Percentiles rank a stretch among this genome's conserved stretches.
These are phyloP conservation scores for Drosophila lowei DNA, from an alignment of 1,140 invertebrate genomes.

Conservation along the genomic window DNA sequence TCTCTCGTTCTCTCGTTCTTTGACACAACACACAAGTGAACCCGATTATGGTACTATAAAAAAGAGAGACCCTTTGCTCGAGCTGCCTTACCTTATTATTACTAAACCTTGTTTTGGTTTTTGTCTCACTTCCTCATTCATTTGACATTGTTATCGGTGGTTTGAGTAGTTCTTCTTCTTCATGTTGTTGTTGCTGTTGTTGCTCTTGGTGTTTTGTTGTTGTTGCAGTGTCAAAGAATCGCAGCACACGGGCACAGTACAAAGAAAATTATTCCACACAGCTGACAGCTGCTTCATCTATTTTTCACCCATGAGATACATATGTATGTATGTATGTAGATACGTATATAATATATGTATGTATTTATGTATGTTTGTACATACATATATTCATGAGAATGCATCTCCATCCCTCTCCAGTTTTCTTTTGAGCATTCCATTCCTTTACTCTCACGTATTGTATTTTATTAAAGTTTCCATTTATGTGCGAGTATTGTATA, in stretches of 20 bases:
- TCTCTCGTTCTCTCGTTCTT: no score
- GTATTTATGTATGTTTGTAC: conserved; percentile 18
- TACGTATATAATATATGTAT: conserved; percentile 19
- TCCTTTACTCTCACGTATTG: conserved; percentile 64
- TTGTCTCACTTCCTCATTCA: conserved; percentile 50
- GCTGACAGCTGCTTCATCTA: conserved; percentile 72
- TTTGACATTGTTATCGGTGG: conserved; percentile 68
- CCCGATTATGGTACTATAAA: not conserved
- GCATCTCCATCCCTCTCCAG: no score
- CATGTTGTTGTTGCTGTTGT: conserved; percentile 2
- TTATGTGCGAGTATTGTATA: conserved; percentile 10
- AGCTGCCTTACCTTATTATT: not conserved
- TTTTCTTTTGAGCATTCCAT: conserved; percentile 62
- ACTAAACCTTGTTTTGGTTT: conserved; percentile 12
- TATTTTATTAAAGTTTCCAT: conserved; percentile 47
- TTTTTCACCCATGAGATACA: conserved; percentile 56
- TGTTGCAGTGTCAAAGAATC: conserved; percentile 42
- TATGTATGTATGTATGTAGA: conserved; percentile 14
- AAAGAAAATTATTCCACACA: conserved; percentile 71
- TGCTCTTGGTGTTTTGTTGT: not conserved
- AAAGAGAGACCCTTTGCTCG: not conserved
- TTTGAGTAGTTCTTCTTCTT: no score
- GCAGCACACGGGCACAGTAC: conserved; percentile 31
- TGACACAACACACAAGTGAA: not conserved
- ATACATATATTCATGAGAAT: conserved; percentile 18